Evolutionary conservation across 2,113 vertebrate species (phyloP).

Genomic region (Trogon melanurus): DNA sequence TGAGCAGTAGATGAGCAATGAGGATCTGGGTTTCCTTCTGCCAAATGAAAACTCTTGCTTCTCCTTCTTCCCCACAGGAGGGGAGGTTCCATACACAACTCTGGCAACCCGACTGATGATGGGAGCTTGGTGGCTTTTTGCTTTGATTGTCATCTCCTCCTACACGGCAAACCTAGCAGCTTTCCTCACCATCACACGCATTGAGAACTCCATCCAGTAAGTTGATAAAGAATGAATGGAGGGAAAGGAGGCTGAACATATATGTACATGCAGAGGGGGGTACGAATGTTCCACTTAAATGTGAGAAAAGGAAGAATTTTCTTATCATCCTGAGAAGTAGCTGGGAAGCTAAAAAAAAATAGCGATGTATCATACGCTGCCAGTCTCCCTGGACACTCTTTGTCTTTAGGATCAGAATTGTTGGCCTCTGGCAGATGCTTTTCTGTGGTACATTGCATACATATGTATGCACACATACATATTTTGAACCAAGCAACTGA

Average conservation of each 20-base stretch:
- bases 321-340: background rate
- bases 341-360: background rate
- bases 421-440: background rate
- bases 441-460: background rate
- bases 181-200: slow-evolving; percentile 96
- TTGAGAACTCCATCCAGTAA: slow-evolving; percentile 99
- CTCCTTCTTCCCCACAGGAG: slow-evolving; percentile 79
- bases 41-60: slow-evolving; percentile 23
- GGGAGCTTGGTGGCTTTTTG: slow-evolving; percentile 99
- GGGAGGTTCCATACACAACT: slow-evolving; percentile 95
- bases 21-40: background rate
- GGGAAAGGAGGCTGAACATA: background rate
- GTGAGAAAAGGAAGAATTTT: background rate
- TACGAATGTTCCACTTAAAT: background rate
- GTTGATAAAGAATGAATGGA: slow-evolving; percentile 63
- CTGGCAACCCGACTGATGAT: slow-evolving; percentile 98
- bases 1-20: background rate
- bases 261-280: background rate
- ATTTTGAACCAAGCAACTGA: background rate
- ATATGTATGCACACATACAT: background rate
- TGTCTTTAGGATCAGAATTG: background rate
- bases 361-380: background rate
- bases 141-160: slow-evolving; percentile 97
- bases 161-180: slow-evolving; percentile 98
- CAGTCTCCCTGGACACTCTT: background rate